Conservation (phyloP, 2,888 invertebrate genomes). For the Erebia ligea region DNA sequence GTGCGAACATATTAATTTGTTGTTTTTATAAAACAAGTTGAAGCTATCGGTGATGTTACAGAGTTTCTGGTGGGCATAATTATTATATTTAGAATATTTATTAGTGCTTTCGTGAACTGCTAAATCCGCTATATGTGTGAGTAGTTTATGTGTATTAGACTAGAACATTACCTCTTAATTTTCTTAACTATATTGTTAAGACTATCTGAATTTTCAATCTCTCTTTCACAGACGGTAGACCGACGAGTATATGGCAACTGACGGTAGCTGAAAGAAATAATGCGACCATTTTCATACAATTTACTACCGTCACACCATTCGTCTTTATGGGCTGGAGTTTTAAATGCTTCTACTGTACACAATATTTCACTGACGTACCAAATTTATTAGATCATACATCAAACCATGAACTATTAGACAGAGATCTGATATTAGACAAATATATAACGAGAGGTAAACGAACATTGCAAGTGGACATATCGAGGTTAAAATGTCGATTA, state of each 20-base stretch:
- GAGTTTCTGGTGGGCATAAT: too few species aligned
- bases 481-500: constrained; percentile 56
- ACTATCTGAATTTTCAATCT: constrained; percentile 32
- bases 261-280: constrained; percentile 59
- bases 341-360: constrained; percentile 61
- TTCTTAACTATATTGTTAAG: neutral
- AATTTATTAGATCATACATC: constrained; percentile 53
- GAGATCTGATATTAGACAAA: constrained; percentile 49
- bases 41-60: too few species aligned
- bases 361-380: constrained; percentile 52
- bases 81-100: neutral
- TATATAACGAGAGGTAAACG: constrained; percentile 51
- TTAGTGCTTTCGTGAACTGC: neutral
- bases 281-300: constrained; percentile 56
- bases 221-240: constrained; percentile 45
- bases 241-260: constrained; percentile 65
- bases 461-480: constrained; percentile 57
- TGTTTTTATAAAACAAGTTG: too few species aligned
- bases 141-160: neutral
- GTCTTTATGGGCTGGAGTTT: constrained; percentile 61
- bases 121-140: neutral
- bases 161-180: neutral
- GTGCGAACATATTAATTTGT: too few species aligned
- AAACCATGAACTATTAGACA: constrained; percentile 47
- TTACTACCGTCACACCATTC: constrained; percentile 61